Conservation (phyloP, 1,140 invertebrate species). For the Habropoda laboriosa region DNA sequence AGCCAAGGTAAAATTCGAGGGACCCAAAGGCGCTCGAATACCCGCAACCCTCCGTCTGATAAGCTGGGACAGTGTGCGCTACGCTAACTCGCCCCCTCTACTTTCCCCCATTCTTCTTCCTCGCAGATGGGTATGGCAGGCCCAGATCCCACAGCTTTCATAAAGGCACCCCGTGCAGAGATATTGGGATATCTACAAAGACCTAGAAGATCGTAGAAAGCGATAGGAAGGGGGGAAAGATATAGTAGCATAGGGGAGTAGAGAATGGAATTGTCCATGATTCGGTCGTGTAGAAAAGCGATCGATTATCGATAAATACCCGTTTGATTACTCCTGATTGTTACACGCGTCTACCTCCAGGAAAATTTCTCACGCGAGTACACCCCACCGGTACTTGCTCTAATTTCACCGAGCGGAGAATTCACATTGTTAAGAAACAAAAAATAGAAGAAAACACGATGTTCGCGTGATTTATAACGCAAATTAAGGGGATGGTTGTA, state of each 20-base stretch:
- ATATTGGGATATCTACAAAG: too few relatives aligned
- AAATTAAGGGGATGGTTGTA: background rate
- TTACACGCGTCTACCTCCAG: constrained; percentile 1
- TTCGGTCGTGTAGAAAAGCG: background rate
- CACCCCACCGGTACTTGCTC: background rate
- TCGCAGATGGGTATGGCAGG: too few relatives aligned
- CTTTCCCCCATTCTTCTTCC: too few relatives aligned
- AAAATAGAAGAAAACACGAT: background rate
- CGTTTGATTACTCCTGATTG: background rate
- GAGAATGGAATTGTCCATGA: background rate
- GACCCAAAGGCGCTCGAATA: too few relatives aligned
- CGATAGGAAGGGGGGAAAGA: background rate
- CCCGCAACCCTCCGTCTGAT: too few relatives aligned
- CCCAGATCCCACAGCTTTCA: too few relatives aligned
- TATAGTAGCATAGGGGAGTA: background rate
- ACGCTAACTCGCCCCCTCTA: too few relatives aligned
- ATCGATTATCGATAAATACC: constrained; percentile 60
- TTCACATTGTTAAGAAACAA: background rate
- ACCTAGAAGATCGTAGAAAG: too few relatives aligned
- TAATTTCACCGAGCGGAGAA: background rate
- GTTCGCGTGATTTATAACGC: background rate
- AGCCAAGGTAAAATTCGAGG: too few relatives aligned
- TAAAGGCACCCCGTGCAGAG: too few relatives aligned
- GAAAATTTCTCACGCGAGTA: too few relatives aligned
- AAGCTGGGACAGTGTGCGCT: too few relatives aligned